Conservation (phyloP, 2,888 invertebrate species). For the Pardosa pseudoannulata region DNA sequence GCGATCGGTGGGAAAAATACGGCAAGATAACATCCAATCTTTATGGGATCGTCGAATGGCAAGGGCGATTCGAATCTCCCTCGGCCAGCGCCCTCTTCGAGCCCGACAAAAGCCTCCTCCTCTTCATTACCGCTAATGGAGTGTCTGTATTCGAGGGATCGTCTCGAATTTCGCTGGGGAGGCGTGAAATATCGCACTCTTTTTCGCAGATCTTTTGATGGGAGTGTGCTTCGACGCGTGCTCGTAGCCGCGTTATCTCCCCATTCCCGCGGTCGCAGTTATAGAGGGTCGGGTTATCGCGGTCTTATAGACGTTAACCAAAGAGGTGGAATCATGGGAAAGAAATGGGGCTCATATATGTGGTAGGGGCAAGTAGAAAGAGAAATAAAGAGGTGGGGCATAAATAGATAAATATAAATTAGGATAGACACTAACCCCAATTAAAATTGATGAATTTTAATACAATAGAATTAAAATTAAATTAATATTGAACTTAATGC, state of each 20-base stretch:
- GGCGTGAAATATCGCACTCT: constrained; percentile 58
- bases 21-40: constrained; percentile 24
- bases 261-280: constrained; percentile 43
- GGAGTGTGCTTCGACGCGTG: constrained; percentile 39
- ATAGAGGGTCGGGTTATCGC: constrained; percentile 54
- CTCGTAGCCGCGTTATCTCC: constrained; percentile 25
- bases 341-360: not conserved
- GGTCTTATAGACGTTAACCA: not conserved
- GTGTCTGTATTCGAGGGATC: not conserved
- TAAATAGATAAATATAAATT: too few relatives aligned
- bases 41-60: constrained; percentile 13
- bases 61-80: constrained; percentile 22
- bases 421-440: too few relatives aligned
- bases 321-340: constrained; percentile 53
- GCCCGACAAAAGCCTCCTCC: constrained; percentile 36
- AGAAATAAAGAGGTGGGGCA: too few relatives aligned
- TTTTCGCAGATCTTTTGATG: constrained; percentile 18
- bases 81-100: constrained; percentile 12
- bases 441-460: too few relatives aligned
- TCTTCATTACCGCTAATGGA: constrained; percentile 66
- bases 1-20: not conserved
- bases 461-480: too few relatives aligned
- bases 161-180: constrained; percentile 41
- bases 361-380: too few relatives aligned
- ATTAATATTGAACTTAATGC: too few relatives aligned